Conservation (phyloP, 2,113 vertebrate species). For the Megalops atlanticus region DNA sequence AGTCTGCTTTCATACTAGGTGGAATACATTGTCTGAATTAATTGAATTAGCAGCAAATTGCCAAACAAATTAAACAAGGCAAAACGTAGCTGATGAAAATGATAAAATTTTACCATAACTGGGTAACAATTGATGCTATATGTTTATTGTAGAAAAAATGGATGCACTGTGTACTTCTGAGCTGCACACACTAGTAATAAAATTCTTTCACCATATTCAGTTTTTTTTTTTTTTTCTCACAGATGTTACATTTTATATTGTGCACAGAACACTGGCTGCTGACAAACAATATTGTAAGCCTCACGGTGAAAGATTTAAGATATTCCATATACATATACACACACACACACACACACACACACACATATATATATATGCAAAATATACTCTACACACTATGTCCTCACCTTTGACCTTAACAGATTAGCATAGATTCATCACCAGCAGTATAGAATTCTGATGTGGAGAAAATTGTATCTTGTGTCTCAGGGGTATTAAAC, state of each 20-base stretch:
- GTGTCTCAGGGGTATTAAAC: neutral
- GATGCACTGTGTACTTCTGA: too few relatives aligned
- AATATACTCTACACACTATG: neutral
- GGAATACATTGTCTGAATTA: too few relatives aligned
- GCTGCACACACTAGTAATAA: too few relatives aligned
- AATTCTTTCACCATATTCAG: too few relatives aligned
- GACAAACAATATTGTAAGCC: neutral
- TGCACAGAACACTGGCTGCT: too few relatives aligned
- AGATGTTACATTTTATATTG: neutral
- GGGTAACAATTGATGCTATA: too few relatives aligned
- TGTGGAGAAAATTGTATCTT: neutral
- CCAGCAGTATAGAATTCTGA: neutral
- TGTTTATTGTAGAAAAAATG: too few relatives aligned
- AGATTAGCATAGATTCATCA: neutral
- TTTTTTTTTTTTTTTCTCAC: too few relatives aligned
- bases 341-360: neutral
- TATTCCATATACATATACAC: neutral
- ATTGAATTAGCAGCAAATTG: slow-evolving; percentile 12
- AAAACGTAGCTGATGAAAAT: slow-evolving; percentile 24
- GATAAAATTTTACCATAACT: too few relatives aligned
- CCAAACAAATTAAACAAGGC: slow-evolving; percentile 17
- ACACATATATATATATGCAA: neutral
- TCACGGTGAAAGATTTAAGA: neutral
- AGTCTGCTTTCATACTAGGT: neutral
- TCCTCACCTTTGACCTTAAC: neutral